Evolutionary conservation across 2,113 vertebrate genomes (phyloP).

Genomic region (Dryoscopus gambensis): DNA sequence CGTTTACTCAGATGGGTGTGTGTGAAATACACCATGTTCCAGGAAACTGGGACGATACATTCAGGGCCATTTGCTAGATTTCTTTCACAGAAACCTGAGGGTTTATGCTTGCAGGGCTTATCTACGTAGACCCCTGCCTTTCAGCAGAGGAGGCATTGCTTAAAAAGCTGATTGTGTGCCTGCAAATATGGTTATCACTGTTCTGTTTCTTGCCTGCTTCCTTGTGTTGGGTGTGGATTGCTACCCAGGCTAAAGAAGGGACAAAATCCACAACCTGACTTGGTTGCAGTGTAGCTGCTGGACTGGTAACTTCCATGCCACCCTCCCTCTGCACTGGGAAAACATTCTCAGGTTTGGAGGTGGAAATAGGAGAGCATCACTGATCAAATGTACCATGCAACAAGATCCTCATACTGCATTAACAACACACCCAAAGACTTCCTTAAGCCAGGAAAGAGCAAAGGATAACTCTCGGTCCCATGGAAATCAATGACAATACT

Average conservation of each 20-base stretch:
- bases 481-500: not conserved
- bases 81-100: not conserved
- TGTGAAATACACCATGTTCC: not conserved
- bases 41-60: not conserved
- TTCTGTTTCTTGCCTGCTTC: not conserved
- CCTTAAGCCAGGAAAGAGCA: not conserved
- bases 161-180: not conserved
- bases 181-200: not conserved
- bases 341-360: not conserved
- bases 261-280: not conserved
- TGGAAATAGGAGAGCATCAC: not conserved
- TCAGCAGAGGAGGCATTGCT: not conserved
- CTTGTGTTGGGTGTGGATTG: not conserved
- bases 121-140: not conserved
- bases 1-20: not conserved
- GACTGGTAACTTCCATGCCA: not conserved
- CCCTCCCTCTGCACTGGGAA: not conserved
- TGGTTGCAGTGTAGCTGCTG: not conserved
- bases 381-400: not conserved
- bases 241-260: not conserved
- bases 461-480: not conserved
- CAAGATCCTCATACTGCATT: not conserved
- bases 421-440: not conserved
- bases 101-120: not conserved
- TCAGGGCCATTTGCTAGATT: not conserved